Base-by-base conservation (phyloP, 2,888 invertebrate genomes). In the Drosophila longiperda region DNA sequence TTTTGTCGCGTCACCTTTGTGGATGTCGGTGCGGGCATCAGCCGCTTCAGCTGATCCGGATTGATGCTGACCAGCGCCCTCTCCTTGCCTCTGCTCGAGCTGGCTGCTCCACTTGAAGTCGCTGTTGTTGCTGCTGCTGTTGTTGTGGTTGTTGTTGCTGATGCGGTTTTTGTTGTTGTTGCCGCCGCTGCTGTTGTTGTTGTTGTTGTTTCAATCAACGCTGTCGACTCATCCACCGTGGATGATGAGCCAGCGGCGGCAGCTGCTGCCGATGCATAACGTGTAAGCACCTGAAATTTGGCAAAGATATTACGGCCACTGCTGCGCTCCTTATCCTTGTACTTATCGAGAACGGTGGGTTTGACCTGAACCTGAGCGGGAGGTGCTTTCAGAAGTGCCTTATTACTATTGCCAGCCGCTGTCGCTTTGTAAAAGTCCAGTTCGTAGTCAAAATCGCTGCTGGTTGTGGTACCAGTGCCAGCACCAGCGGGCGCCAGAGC, bases 1-100 rank as follows among this genome's bases (percentile, higher is more conserved):
- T 96, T 96, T 91, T 97, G 96, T 74, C 97, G 94, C 0, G 97
- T 97, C 38, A 97, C 97, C 93, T 96, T 97, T 1, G 97, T 97
- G 36, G 95, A 95, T 0, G 96, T 95, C 48, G 95, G 94, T 34
- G 94, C 94, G 0, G 95, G 95, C 38, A 95, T 94, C 54, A 96
- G 92, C 87, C 96, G 96, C 68, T 96, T 94, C 52, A 96, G 92
- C 84, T 96, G 95, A 89, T 95, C 95, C 88, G 95, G 95, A 34
- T 96, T 95, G 88, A 96, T 95, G 38, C 78, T 95, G 11, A 80
- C 79, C 64, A 90, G 54, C 5, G 82, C 61, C 59, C 82, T 80
- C 5, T 73, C 80, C 23, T 66, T 87, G 3, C 83, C 80, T 59
- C 83, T 91, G 9, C 70, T 64, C 11, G 58, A 54, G 0, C 71